Base-by-base conservation (phyloP, 2,113 vertebrate species). In the Gopherus flavomarginatus region DNA sequence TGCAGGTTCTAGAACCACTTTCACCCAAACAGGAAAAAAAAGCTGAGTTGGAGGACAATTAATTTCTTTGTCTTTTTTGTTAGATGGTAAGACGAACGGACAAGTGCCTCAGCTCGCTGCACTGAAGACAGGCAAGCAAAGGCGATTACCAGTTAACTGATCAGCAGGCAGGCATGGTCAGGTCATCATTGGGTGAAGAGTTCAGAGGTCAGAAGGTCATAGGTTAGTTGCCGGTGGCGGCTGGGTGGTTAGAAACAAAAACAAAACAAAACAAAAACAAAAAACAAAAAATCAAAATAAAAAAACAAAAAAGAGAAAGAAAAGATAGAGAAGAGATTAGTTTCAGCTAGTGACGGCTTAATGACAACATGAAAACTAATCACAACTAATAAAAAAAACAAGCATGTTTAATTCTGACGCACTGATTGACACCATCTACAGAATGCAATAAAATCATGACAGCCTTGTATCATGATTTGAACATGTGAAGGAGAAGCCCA, bases 261-360 rank as follows among this genome's bases (percentile, higher is more conserved):
- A 92, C 99, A 99, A 99, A 99, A 99, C 98, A 98, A 97, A 92
- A 96, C 95, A 96, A 53, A 54, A 54, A 54, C 21, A 54, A 54
- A 91, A 97, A 47, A 47, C 47, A 47, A 98, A 97, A 98, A 98
- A 99, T 97, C 98, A 97, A 98, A 98, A 97, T 98, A 97, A 97
- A 98, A 98, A 90, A 99, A 97, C 35, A 97, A 97, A 97, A 98
- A 97, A 98, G 98, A 97, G 98, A 98, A 98, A 98, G 97, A 98
- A 98, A 99, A 99, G 99, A 99, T 99, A 99, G 99, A 99, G 99
- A 99, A 99, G 99, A 99, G 99, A 99, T 99, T 99, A 99, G 99
- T 99, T 99, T 99, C 99, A 99, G 99, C 99, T 99, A 99, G 99
- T 99, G 99, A 99, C 99, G 98, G 99, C 99, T 99, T 99, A 99